Evolutionary conservation across 2,113 vertebrate genomes (phyloP).

Genomic region (Probosciger aterrimus): DNA sequence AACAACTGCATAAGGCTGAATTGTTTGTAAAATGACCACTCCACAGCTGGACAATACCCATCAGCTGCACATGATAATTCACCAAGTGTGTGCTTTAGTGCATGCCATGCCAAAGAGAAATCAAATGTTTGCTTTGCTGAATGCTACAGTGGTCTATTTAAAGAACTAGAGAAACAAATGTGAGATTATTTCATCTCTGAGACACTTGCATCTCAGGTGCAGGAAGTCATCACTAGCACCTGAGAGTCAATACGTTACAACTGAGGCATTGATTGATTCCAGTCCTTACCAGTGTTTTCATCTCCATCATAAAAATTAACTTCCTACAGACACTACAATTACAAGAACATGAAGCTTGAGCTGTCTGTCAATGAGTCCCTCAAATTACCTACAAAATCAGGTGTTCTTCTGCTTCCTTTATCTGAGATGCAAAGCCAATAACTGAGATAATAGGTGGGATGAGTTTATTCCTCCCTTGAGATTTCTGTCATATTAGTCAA

Average conservation of each 20-base stretch:
- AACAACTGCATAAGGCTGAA: background rate
- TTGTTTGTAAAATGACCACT: background rate
- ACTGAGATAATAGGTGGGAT: background rate
- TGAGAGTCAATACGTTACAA: background rate
- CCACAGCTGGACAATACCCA: background rate
- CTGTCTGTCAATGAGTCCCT: background rate
- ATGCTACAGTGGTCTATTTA: background rate
- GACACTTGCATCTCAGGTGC: background rate
- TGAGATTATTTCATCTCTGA: background rate
- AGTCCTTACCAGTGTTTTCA: background rate
- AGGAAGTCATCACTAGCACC: background rate
- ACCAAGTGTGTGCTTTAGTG: background rate
- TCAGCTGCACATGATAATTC: background rate
- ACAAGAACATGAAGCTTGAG: background rate
- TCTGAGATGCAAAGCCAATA: background rate
- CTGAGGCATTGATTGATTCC: background rate
- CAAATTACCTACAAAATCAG: background rate
- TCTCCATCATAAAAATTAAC: background rate
- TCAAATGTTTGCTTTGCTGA: background rate
- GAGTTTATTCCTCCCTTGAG: background rate
- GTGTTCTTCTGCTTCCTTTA: background rate
- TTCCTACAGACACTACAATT: background rate
- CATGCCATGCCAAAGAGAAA: background rate
- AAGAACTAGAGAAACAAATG: background rate
- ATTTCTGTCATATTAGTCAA: background rate